Evolutionary conservation across 2,797 vertebrate genomes (phyloP).

Genomic region (Bovichtus variegatus): DNA sequence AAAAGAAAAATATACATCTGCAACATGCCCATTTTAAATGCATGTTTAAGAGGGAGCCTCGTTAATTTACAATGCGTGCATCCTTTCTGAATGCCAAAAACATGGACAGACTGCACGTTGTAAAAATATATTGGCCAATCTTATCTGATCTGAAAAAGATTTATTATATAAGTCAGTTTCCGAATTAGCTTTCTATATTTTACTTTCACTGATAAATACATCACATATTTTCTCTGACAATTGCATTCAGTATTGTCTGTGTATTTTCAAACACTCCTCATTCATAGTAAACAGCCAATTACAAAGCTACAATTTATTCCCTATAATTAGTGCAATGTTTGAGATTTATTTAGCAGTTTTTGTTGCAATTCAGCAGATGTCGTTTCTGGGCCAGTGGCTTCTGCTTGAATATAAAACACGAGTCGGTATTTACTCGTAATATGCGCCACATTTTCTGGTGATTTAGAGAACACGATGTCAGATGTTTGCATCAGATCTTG

Average conservation of each 20-base stretch:
- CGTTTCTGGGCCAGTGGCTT: constrained; percentile 46
- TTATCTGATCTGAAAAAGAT: constrained; percentile 32
- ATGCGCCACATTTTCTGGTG: constrained; percentile 48
- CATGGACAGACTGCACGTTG: constrained; percentile 6
- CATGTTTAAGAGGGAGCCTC: constrained; percentile 52
- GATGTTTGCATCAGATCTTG: constrained; percentile 59
- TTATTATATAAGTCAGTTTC: constrained; percentile 21
- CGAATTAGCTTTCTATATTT: neutral
- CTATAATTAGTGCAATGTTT: constrained; percentile 51
- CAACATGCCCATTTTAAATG: constrained; percentile 45
- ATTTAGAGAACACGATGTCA: constrained; percentile 64
- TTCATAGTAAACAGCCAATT: constrained; percentile 11
- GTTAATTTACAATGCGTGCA: constrained; percentile 47
- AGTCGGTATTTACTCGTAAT: constrained; percentile 52
- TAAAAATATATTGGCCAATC: neutral
- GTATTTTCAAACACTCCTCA: constrained; percentile 17
- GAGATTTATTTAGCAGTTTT: constrained; percentile 60
- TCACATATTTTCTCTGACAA: constrained; percentile 14
- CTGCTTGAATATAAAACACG: constrained; percentile 57
- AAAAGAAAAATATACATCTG: constrained; percentile 57
- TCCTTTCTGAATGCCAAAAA: constrained; percentile 25
- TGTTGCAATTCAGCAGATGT: constrained; percentile 67
- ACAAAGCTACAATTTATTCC: constrained; percentile 23
- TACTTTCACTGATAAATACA: constrained; percentile 16
- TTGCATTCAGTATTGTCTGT: neutral